A percentile compares a stretch with the other conserved stretches of the same genome.
Evolutionary conservation across 2,113 vertebrate species (phyloP).

Genomic region (Hoplias malabaricus): DNA sequence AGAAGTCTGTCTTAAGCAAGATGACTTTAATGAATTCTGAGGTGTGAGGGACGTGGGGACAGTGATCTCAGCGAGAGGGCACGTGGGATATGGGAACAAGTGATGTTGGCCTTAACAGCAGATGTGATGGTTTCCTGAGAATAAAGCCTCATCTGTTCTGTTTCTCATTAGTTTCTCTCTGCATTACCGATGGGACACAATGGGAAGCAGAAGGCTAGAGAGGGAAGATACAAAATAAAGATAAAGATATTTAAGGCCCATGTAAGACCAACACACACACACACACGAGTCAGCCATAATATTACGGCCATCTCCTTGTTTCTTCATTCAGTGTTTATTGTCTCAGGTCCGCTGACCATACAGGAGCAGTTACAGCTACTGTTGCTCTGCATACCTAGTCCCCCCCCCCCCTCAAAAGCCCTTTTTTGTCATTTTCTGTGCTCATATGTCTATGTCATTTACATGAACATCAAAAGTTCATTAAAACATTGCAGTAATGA

Average conservation of each 20-base stretch:
- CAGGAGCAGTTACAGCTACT: no score
- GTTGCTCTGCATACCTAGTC: no score
- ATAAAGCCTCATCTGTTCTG: not conserved
- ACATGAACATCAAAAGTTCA: not conserved
- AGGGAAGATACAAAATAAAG: not conserved
- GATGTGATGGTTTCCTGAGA: slow-evolving; percentile 30
- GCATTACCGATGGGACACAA: not conserved
- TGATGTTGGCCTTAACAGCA: slow-evolving; percentile 15
- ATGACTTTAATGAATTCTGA: not conserved
- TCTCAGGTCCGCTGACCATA: no score
- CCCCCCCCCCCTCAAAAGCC: no score
- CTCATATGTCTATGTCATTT: not conserved
- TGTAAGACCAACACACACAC: not conserved
- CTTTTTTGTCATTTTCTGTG: not conserved
- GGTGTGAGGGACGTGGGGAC: not conserved
- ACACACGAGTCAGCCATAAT: no score
- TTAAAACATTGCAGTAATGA: no score
- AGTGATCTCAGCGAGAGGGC: slow-evolving; percentile 4
- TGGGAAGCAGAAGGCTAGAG: not conserved
- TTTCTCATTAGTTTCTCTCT: slow-evolving; percentile 13
- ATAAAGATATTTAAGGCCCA: not conserved
- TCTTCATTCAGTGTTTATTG: no score
- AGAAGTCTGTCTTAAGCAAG: not conserved
- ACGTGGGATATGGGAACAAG: slow-evolving; percentile 36
- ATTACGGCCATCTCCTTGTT: no score